Conservation (phyloP, 2,113 vertebrate genomes). For the Xenopus laevis region DNA sequence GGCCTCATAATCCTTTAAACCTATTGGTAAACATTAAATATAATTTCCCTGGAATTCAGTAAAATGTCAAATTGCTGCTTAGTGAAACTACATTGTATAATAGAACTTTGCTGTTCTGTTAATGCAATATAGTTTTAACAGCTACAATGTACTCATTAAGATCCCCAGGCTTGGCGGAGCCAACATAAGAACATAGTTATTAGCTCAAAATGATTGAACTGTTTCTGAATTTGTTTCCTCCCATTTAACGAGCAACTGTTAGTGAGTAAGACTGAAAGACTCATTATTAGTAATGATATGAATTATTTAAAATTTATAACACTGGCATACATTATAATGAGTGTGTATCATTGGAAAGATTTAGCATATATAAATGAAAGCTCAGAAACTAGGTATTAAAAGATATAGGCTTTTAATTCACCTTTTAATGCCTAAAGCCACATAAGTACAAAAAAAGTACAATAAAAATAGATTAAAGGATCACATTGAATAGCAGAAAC, state of each 20-base stretch:
- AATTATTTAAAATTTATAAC: constrained; percentile 40
- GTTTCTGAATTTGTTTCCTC: constrained; percentile 28
- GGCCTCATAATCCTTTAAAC: too few species aligned
- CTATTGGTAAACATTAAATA: too few species aligned
- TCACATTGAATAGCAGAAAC: constrained; percentile 34
- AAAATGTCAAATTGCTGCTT: too few species aligned
- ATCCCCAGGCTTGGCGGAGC: background rate
- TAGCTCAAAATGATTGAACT: constrained; percentile 18
- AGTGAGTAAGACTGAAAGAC: constrained; percentile 24
- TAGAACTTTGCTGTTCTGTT: too few species aligned
- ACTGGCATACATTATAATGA: constrained; percentile 34
- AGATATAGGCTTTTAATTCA: constrained; percentile 25
- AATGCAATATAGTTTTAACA: background rate
- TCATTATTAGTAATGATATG: constrained; percentile 41
- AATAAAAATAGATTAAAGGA: constrained; percentile 43
- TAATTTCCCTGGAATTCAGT: too few species aligned
- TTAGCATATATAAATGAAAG: constrained; percentile 36
- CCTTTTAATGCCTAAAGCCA: constrained; percentile 28
- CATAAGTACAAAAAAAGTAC: constrained; percentile 31
- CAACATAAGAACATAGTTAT: constrained; percentile 14
- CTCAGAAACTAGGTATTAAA: constrained; percentile 29
- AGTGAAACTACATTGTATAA: too few species aligned
- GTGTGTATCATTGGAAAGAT: constrained; percentile 33
- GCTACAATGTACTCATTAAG: background rate
- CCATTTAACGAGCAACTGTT: constrained; percentile 39